Percentiles rank a stretch among this genome's conserved stretches.
These are phyloP conservation scores for Tachypleus tridentatus DNA, from an alignment of 1,140 invertebrate genomes.

Conservation along the genomic window DNA sequence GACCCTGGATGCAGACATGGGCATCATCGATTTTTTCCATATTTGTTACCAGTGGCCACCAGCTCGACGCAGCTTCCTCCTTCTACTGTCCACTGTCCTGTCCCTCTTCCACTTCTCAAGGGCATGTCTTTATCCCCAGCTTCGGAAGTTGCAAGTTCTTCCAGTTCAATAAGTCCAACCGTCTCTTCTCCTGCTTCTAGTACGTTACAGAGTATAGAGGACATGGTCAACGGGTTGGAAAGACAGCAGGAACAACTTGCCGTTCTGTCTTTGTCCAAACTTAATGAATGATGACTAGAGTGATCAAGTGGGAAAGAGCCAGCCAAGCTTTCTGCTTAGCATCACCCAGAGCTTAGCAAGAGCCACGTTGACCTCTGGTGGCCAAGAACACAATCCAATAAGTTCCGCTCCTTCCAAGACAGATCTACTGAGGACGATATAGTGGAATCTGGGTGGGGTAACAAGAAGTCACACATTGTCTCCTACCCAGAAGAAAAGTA, in stretches of 20 bases:
- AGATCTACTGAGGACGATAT: too few species aligned
- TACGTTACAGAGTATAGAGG: slow-evolving; percentile 87
- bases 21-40: neutral
- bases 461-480: too few species aligned
- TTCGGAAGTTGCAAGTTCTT: slow-evolving; percentile 14
- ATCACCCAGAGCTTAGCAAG: too few species aligned
- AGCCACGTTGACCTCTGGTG: too few species aligned
- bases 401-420: too few species aligned
- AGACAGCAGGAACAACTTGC: slow-evolving; percentile 26
- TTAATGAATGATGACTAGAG: too few species aligned
- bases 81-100: neutral
- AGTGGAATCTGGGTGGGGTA: too few species aligned
- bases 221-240: slow-evolving; percentile 89
- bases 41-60: slow-evolving; percentile 9
- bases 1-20: neutral
- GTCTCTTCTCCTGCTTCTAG: slow-evolving; percentile 25
- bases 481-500: too few species aligned
- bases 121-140: slow-evolving; percentile 11
- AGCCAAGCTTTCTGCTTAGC: too few species aligned
- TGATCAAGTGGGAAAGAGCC: too few species aligned
- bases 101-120: slow-evolving; percentile 9
- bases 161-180: slow-evolving; percentile 5
- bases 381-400: too few species aligned
- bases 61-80: slow-evolving; percentile 1
- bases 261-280: slow-evolving; percentile 2